Percentiles rank a stretch among this genome's conserved stretches.
These are phyloP conservation scores for Amphimedon queenslandica DNA, from an alignment of 37 sponge, comb jelly and placozoan species.

Conservation along the genomic window DNA sequence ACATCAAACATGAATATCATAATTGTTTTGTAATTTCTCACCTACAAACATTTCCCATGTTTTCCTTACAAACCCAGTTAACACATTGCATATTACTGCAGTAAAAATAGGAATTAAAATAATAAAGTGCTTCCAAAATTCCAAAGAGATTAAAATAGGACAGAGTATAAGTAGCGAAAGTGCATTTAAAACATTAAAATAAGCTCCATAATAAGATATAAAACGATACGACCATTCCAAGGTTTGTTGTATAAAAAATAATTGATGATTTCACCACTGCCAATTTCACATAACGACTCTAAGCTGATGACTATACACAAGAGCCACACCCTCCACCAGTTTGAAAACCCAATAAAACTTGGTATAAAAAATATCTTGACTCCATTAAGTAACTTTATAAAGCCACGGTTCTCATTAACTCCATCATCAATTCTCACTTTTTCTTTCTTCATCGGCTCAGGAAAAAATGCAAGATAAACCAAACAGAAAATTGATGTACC, in stretches of 20 bases:
- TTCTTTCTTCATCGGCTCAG: slow-evolving; percentile 17
- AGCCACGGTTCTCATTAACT: not conserved
- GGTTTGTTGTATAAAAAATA: slow-evolving; percentile 43
- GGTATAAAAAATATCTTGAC: slow-evolving; percentile 36
- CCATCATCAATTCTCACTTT: not conserved
- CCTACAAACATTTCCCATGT: slow-evolving; percentile 50
- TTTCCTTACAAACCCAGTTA: not conserved
- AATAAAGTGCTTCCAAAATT: slow-evolving; percentile 41
- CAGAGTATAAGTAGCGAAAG: slow-evolving; percentile 19
- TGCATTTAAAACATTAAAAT: not conserved
- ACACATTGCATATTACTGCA: slow-evolving; percentile 4
- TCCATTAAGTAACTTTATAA: slow-evolving; percentile 8
- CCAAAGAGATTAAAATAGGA: slow-evolving; percentile 33
- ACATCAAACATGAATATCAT: not conserved
- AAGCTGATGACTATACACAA: not conserved
- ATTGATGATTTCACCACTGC: not conserved
- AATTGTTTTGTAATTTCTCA: slow-evolving; percentile 10
- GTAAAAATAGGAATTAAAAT: slow-evolving; percentile 16
- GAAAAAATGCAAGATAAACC: slow-evolving; percentile 32
- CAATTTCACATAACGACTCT: slow-evolving; percentile 11
- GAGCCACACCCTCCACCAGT: slow-evolving; percentile 50
- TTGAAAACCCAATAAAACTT: not conserved
- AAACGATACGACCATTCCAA: slow-evolving; percentile 21
- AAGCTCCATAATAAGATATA: slow-evolving; percentile 12
- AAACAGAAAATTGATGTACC: slow-evolving; percentile 1